Conservation (phyloP, 2,888 invertebrate species). For the Hydropsyche betteni region DNA sequence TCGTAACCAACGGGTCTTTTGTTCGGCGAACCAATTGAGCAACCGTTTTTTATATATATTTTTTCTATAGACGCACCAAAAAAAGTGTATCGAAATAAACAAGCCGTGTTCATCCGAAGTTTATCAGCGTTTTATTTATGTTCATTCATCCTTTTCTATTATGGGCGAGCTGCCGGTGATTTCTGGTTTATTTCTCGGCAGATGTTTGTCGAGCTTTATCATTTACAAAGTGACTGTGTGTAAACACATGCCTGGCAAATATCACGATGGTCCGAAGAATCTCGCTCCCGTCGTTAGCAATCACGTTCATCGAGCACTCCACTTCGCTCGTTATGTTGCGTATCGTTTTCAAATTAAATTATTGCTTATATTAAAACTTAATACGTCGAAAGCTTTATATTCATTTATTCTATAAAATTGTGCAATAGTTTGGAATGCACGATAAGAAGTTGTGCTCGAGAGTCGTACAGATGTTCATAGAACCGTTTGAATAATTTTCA, state of each 20-base stretch:
- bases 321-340: too few relatives aligned
- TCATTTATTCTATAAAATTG: background rate
- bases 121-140: background rate
- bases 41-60: background rate
- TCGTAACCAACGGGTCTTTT: background rate
- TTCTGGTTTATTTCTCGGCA: conserved; percentile 6
- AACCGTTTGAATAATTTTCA: background rate
- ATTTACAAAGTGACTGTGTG: conserved; percentile 17
- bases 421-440: background rate
- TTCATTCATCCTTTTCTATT: background rate
- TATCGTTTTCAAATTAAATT: too few relatives aligned
- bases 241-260: conserved; percentile 19
- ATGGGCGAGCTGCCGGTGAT: background rate
- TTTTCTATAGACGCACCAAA: background rate
- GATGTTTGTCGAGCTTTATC: conserved; percentile 25
- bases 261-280: conserved; percentile 2
- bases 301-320: background rate
- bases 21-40: background rate
- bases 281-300: conserved; percentile 7
- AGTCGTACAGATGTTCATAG: too few relatives aligned
- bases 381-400: background rate
- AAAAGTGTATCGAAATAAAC: background rate
- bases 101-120: background rate
- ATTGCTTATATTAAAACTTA: too few relatives aligned
- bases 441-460: too few relatives aligned